Evolutionary conservation across 2,113 vertebrate species (phyloP), one percentile per base, ranked within the genome.

Genomic region (Pachypanchax playfairii): DNA sequence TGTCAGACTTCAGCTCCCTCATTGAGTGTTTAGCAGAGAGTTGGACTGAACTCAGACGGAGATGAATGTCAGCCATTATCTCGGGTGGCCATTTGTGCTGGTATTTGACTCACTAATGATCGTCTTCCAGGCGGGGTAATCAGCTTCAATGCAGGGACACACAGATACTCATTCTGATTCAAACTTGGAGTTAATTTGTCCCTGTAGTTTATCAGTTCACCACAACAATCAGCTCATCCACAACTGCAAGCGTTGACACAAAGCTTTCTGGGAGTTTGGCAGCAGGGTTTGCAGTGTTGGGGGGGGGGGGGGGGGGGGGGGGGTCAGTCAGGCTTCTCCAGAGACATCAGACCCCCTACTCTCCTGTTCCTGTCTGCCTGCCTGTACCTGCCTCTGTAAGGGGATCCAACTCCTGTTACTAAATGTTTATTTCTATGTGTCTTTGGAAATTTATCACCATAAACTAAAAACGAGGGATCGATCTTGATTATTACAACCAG

Each of bases 31-130:
- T 74, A 81, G 71, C 69, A 6, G 62, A 47, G 39, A 85, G 61
- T 78, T 89, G 87, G 88, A 86, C 57, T 14, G 54, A 25, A 70
- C 80, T 78, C 82, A 86, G 87, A 90, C 89, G 38, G 60, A 84
- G 89, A 91, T 85, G 83, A 87, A 90, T 90, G 85, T 88, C 75
- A 76, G 85, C 86, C 87, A 88, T 88, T 88, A 88, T 83, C 79
- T 67, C 80, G 35, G 67, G 83, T 58, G 73, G 77, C 82, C 82
- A 83, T 86, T 86, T 87, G 85, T 83, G 85, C 77, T 89, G 87
- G 73, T 89, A 73, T 86, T 87, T 89, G 83, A 89, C 85, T 87
- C 82, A 24, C 83, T 89, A 87, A 90, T 88, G 85, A 84, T 85
- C 70, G 62, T 83, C 87, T 84, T 88, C 80, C 77, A 85, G 79